These are phyloP conservation scores for Tetragnatha montana DNA, from an alignment of 2,888 invertebrate genomes.

Conservation along the genomic window DNA sequence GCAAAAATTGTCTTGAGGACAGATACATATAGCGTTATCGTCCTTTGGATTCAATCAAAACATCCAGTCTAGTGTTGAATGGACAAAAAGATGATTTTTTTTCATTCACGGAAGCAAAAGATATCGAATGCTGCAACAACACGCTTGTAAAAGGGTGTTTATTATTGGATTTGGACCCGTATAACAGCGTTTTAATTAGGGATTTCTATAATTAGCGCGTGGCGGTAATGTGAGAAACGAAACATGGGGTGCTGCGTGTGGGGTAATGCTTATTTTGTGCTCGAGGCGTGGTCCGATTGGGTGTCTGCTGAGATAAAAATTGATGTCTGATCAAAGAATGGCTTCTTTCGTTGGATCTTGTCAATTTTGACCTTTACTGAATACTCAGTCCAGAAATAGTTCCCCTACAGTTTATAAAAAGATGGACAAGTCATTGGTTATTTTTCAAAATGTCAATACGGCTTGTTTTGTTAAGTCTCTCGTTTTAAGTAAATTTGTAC, in stretches of 20 bases:
- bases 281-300: neutral
- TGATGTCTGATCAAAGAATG: neutral
- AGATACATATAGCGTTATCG: slow-evolving; percentile 17
- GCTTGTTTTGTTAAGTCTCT: too few relatives aligned
- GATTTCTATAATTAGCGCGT: slow-evolving; percentile 10
- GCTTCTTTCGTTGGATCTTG: too few relatives aligned
- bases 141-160: slow-evolving; percentile 33
- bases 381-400: too few relatives aligned
- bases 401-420: too few relatives aligned
- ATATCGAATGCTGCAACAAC: slow-evolving; percentile 17
- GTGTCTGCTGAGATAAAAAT: neutral
- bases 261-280: neutral
- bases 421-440: too few relatives aligned
- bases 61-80: slow-evolving; percentile 7
- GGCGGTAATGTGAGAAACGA: neutral
- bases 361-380: too few relatives aligned
- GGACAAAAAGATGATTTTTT: slow-evolving; percentile 6
- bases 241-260: neutral
- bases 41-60: slow-evolving; percentile 20
- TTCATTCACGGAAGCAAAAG: slow-evolving; percentile 20
- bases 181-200: slow-evolving; percentile 42
- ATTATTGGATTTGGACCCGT: slow-evolving; percentile 34
- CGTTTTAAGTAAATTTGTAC: too few relatives aligned
- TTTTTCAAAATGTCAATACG: too few relatives aligned
- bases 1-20: slow-evolving; percentile 20